Conservation (phyloP, 2,113 vertebrate genomes). For the Osmerus mordax region DNA sequence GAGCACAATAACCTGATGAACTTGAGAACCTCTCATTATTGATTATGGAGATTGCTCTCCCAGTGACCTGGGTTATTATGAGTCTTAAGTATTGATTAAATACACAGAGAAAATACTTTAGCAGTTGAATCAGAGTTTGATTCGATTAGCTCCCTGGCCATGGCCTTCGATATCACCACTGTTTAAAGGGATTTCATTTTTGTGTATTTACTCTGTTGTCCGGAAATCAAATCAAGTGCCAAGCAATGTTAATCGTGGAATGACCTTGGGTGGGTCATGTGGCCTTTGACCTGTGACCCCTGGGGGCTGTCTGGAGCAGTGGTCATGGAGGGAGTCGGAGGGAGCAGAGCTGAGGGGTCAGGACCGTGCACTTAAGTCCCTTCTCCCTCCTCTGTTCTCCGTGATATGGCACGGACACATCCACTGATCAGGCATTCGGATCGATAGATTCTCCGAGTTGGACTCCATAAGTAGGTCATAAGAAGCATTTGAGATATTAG, state of each 20-base stretch:
- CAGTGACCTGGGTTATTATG: slow-evolving; percentile 56
- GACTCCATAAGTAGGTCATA: slow-evolving; percentile 72
- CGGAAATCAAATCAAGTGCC: slow-evolving; percentile 84
- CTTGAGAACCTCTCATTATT: slow-evolving; percentile 58
- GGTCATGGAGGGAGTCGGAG: slow-evolving; percentile 73
- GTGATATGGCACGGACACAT: slow-evolving; percentile 42
- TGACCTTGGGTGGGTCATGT: slow-evolving; percentile 75
- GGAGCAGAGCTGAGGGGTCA: slow-evolving; percentile 73
- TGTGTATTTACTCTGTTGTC: slow-evolving; percentile 43
- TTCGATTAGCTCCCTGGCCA: slow-evolving; percentile 54
- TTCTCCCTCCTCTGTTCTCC: slow-evolving; percentile 16
- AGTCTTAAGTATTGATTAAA: slow-evolving; percentile 70
- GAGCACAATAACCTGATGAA: slow-evolving; percentile 60
- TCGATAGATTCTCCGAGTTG: slow-evolving; percentile 63
- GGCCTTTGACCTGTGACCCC: slow-evolving; percentile 75
- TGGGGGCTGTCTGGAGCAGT: slow-evolving; percentile 76
- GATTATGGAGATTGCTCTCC: slow-evolving; percentile 64
- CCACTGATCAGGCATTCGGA: slow-evolving; percentile 51
- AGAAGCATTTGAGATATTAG: slow-evolving; percentile 70
- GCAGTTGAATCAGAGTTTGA: slow-evolving; percentile 60
- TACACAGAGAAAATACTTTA: slow-evolving; percentile 64
- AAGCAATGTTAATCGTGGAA: slow-evolving; percentile 68
- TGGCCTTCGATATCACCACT: slow-evolving; percentile 23
- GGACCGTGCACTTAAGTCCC: slow-evolving; percentile 65
- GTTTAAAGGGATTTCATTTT: slow-evolving; percentile 56